These are phyloP conservation scores for Gymnocheta viridis DNA, from an alignment of 2,888 invertebrate species.

Conservation along the genomic window DNA sequence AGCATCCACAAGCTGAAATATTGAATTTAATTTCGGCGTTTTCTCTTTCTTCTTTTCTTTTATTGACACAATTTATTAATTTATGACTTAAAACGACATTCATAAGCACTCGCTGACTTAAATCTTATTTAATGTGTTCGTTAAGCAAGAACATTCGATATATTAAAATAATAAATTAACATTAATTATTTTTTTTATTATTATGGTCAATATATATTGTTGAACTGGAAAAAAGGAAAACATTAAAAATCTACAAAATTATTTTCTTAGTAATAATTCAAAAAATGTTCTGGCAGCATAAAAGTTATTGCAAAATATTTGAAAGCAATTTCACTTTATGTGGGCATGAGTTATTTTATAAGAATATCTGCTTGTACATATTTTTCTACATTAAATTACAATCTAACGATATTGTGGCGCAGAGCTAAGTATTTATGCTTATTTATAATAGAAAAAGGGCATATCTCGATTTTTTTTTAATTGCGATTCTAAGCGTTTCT, in stretches of 20 bases:
- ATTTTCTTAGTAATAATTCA: background rate
- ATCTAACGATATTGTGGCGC: background rate
- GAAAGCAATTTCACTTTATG: background rate
- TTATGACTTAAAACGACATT: constrained; percentile 25
- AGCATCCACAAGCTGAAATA: background rate
- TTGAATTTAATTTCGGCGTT: background rate
- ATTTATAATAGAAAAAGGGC: too few species aligned
- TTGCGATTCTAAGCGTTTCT: too few species aligned
- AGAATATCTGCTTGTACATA: background rate
- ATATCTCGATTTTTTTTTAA: too few species aligned
- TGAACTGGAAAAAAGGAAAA: background rate
- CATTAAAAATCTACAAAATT: background rate
- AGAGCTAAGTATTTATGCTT: background rate
- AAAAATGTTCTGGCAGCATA: background rate
- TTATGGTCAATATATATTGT: background rate
- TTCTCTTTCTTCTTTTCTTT: background rate
- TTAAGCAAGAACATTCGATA: background rate
- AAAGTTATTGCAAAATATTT: constrained; percentile 15
- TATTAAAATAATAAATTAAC: constrained; percentile 4
- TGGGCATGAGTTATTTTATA: background rate
- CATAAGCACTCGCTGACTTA: background rate
- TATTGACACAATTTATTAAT: constrained; percentile 23
- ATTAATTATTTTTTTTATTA: background rate
- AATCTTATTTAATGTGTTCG: constrained; percentile 18
- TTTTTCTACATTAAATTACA: background rate